Evolutionary conservation across 2,113 vertebrate species (phyloP).

Genomic region (Bubalus kerabau): DNA sequence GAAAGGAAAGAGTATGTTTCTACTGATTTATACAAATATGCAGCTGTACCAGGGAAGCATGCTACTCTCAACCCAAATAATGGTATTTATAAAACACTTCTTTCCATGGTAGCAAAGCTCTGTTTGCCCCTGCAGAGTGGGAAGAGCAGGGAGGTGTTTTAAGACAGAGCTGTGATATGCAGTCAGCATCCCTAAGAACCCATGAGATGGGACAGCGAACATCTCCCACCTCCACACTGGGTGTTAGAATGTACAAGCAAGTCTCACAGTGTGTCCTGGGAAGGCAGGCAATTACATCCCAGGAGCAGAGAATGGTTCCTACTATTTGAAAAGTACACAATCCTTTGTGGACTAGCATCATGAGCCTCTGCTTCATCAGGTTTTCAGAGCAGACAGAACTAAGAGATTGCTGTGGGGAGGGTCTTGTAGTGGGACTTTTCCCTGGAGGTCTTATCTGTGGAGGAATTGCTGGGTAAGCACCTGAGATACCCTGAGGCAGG

Average conservation of each 20-base stretch:
- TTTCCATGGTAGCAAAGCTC: background rate
- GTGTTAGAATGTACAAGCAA: background rate
- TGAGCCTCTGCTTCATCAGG: background rate
- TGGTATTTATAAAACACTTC: background rate
- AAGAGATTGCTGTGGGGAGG: accelerated
- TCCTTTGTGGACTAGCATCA: background rate
- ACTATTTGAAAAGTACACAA: background rate
- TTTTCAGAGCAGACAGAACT: background rate
- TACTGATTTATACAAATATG: background rate
- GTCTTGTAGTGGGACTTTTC: background rate
- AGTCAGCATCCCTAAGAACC: background rate
- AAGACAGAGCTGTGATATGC: background rate
- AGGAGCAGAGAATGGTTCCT: background rate
- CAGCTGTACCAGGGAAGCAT: background rate
- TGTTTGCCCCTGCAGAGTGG: background rate
- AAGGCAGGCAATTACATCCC: background rate
- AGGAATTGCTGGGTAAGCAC: background rate
- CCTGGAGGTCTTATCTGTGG: background rate
- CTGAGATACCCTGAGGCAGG: background rate
- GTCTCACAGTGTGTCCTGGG: background rate
- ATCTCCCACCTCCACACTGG: background rate
- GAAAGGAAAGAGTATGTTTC: background rate
- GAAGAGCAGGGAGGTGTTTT: background rate
- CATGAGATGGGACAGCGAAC: background rate
- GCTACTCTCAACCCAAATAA: background rate